A percentile compares a stretch with the other conserved stretches of the same genome.
Evolutionary conservation across 2,888 invertebrate genomes (phyloP).

Genomic region (Patella pellucida): DNA sequence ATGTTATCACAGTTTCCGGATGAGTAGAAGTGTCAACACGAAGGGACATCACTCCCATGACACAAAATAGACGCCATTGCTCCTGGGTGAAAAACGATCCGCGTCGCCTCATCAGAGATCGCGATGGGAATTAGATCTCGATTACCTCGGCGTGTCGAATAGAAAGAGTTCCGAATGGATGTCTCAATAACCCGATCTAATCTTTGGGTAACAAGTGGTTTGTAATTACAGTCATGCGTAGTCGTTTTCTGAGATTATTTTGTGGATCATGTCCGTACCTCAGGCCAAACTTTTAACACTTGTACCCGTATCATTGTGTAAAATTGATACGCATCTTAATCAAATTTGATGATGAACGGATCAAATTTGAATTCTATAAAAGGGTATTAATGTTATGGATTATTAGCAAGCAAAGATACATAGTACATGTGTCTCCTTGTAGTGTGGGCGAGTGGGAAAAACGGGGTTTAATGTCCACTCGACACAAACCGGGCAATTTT

Average conservation of each 20-base stretch:
- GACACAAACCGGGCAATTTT: no score
- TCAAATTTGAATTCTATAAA: no score
- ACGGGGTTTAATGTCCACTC: no score
- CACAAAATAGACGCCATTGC: neutral
- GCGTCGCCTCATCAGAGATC: neutral
- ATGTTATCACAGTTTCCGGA: neutral
- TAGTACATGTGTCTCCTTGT: no score
- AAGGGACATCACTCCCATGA: neutral
- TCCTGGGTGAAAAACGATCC: neutral
- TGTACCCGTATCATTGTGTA: no score
- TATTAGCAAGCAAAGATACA: no score
- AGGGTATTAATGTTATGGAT: no score
- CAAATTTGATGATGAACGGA: no score
- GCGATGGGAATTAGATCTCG: neutral
- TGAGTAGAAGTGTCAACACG: constrained; percentile 2
- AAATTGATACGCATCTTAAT: no score
- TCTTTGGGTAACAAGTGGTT: constrained; percentile 4
- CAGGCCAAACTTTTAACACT: no score
- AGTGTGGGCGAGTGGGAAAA: no score
- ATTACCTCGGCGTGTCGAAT: neutral
- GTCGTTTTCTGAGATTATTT: neutral
- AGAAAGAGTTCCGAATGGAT: neutral
- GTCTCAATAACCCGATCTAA: neutral
- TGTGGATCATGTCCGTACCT: no score
- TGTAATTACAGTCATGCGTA: neutral